Conservation (phyloP, 2,888 invertebrate species). For the Hyposoter didymator region DNA sequence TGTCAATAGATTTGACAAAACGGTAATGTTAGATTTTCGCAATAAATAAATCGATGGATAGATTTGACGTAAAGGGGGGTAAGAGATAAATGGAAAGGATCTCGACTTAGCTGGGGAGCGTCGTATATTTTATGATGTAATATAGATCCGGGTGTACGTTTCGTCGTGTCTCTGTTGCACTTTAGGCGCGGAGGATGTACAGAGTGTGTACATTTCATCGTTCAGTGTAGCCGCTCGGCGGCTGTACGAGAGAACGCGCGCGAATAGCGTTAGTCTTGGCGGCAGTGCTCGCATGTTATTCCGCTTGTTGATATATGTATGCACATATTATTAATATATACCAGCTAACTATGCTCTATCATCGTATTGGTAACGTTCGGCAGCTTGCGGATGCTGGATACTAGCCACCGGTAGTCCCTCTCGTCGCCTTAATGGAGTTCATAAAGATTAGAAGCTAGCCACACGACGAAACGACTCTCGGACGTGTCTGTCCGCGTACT, state of each 20-base stretch:
- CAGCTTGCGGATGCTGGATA: slow-evolving; percentile 50
- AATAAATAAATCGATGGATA: slow-evolving; percentile 17
- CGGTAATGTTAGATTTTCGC: background rate
- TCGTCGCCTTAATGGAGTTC: slow-evolving; percentile 79
- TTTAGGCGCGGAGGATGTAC: slow-evolving; percentile 18
- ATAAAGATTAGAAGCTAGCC: slow-evolving; percentile 77
- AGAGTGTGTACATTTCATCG: slow-evolving; percentile 54
- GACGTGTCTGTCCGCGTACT: slow-evolving; percentile 7
- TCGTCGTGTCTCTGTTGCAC: background rate
- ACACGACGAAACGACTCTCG: slow-evolving; percentile 70
- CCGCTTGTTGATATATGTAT: slow-evolving; percentile 44
- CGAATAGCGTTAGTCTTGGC: slow-evolving; percentile 44
- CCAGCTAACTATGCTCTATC: slow-evolving; percentile 45
- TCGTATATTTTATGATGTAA: slow-evolving; percentile 48
- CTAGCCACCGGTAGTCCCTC: slow-evolving; percentile 68
- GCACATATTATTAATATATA: slow-evolving; percentile 39
- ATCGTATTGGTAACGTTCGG: slow-evolving; percentile 45
- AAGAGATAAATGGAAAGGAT: slow-evolving; percentile 11
- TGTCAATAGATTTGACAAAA: background rate
- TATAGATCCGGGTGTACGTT: slow-evolving; percentile 26
- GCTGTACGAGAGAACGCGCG: slow-evolving; percentile 33
- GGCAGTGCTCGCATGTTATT: slow-evolving; percentile 49
- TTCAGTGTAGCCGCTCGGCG: background rate
- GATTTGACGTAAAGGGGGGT: background rate
- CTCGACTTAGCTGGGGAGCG: slow-evolving; percentile 11